A percentile compares a stretch with the other conserved stretches of the same genome.
phyloP scores from a whole-genome alignment of 92 coral and sea anemone species.

The Porites cylindrica region DNA sequence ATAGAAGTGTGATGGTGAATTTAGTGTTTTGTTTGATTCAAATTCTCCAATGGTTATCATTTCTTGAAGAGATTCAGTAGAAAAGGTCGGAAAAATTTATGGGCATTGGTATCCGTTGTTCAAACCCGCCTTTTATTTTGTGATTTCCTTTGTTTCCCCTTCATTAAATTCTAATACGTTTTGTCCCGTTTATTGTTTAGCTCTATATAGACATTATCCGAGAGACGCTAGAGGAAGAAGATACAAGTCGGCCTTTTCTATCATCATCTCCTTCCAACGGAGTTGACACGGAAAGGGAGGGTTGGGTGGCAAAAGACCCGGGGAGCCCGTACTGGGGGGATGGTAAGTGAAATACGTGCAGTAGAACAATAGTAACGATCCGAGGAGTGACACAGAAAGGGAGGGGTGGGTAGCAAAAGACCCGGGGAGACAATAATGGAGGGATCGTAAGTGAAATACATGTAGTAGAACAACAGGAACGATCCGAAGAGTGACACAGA shows the following conservation, averaged over 20 bases:
- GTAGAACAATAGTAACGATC: too few species aligned
- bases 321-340: conserved; percentile 91
- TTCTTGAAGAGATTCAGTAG: too few species aligned
- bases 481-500: conserved; percentile 69
- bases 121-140: too few species aligned
- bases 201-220: conserved; percentile 85
- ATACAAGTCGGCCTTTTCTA: conserved; percentile 82
- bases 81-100: too few species aligned
- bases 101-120: too few species aligned
- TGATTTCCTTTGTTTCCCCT: too few species aligned
- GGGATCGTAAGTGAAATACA: conserved; percentile 78
- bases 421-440: conserved; percentile 87
- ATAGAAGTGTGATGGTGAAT: too few species aligned
- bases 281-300: conserved; percentile 87
- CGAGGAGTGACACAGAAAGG: conserved; percentile 60
- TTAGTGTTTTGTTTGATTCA: too few species aligned
- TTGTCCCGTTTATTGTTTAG: conserved; percentile 30
- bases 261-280: conserved; percentile 98
- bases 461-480: too few species aligned
- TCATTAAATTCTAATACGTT: background rate
- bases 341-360: conserved; percentile 59
- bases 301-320: conserved; percentile 94
- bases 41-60: too few species aligned
- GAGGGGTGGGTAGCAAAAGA: conserved; percentile 93
- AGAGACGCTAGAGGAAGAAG: conserved; percentile 75